Percentiles rank a stretch among this genome's conserved stretches.
phyloP scores from a whole-genome alignment of 92 coral and sea anemone genomes.

The Parazoanthus swiftii region DNA sequence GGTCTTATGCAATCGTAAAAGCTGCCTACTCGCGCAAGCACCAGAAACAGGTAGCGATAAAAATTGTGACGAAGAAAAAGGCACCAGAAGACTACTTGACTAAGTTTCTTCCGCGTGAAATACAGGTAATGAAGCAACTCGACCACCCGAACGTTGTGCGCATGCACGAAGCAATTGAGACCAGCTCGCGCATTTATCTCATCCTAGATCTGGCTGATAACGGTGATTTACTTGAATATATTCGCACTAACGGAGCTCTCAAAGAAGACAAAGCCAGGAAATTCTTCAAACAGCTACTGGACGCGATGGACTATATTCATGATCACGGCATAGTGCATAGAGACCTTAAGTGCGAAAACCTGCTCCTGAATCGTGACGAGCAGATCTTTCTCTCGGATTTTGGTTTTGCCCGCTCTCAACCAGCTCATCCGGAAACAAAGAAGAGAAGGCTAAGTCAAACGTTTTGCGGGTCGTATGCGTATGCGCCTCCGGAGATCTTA shows the following conservation, averaged over 20 bases:
- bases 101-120: conserved; percentile 96
- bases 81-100: conserved; percentile 97
- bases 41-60: conserved; percentile 85
- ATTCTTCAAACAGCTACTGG: conserved; percentile 89
- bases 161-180: conserved; percentile 96
- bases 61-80: conserved; percentile 87
- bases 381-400: conserved; percentile 86
- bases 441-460: conserved; percentile 88
- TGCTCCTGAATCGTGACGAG: conserved; percentile 84
- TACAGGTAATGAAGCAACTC: conserved; percentile 93
- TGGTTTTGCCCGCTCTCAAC: conserved; percentile 95
- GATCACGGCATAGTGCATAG: conserved; percentile 89
- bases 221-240: conserved; percentile 92
- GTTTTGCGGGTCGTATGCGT: conserved; percentile 97
- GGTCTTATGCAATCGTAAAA: conserved; percentile 95
- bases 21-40: conserved; percentile 94
- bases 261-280: conserved; percentile 85
- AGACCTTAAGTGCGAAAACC: conserved; percentile 94
- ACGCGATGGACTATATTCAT: conserved; percentile 88
- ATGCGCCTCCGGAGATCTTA: conserved; percentile 97
- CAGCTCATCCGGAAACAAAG: conserved; percentile 75
- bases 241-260: conserved; percentile 86
- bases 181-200: conserved; percentile 92
- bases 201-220: conserved; percentile 96
- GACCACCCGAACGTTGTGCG: conserved; percentile 87